A percentile compares a stretch with the other conserved stretches of the same genome.
Conservation (phyloP, 1,140 invertebrate species). For the Euura lappo region DNA sequence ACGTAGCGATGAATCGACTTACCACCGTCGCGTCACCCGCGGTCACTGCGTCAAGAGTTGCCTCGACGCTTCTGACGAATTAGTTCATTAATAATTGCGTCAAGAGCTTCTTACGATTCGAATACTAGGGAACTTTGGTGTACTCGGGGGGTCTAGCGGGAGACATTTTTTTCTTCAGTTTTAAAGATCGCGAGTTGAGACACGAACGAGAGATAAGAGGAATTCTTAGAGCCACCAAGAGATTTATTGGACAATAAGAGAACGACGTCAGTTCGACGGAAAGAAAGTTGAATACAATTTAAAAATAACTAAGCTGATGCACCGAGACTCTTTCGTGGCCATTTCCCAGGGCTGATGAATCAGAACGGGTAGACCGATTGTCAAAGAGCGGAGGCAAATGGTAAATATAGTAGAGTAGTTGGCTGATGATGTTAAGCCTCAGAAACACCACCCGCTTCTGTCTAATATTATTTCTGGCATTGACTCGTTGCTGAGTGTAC, state of each 20-base stretch:
- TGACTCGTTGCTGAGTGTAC: constrained; percentile 42
- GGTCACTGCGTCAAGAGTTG: background rate
- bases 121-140: background rate
- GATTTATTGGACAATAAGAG: background rate
- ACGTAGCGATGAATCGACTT: constrained; percentile 12
- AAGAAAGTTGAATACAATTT: background rate
- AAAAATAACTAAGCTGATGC: background rate
- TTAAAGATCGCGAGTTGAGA: too few species aligned
- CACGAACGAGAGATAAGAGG: too few species aligned
- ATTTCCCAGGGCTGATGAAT: background rate
- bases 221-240: background rate
- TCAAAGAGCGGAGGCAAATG: background rate
- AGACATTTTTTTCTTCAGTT: too few species aligned
- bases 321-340: background rate
- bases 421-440: constrained; percentile 46
- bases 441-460: constrained; percentile 35
- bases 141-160: background rate
- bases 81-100: constrained; percentile 9
- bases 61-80: background rate
- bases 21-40: background rate
- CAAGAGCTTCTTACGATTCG: background rate
- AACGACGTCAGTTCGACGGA: background rate
- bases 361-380: constrained; percentile 4
- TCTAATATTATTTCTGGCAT: constrained; percentile 56
- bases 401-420: constrained; percentile 56